These are phyloP conservation scores for Slavum lentiscoides DNA, from an alignment of 2,888 invertebrate genomes.

Conservation along the genomic window DNA sequence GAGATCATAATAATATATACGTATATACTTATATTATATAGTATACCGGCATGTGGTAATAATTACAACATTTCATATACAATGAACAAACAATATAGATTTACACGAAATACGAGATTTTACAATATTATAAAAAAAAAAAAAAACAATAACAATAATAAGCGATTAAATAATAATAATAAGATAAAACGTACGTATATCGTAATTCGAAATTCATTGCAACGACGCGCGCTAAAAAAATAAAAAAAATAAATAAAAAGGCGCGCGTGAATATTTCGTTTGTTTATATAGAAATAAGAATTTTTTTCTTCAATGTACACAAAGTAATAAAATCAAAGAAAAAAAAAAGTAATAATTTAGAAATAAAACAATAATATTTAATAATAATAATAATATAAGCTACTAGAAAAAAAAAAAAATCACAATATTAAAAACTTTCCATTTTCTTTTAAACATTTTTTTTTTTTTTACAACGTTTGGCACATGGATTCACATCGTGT, in stretches of 20 bases:
- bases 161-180: constrained; percentile 8
- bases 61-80: neutral
- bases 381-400: constrained; percentile 2
- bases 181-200: neutral
- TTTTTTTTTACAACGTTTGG: constrained; percentile 32
- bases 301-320: neutral
- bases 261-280: neutral
- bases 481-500: constrained; percentile 45
- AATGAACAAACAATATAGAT: constrained; percentile 7
- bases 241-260: neutral
- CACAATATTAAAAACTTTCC: constrained; percentile 1
- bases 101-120: constrained; percentile 23
- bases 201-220: constrained; percentile 10
- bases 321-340: constrained; percentile 7
- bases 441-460: neutral
- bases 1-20: constrained; percentile 39
- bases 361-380: neutral
- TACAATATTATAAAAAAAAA: constrained; percentile 53
- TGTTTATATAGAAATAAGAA: neutral
- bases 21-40: neutral
- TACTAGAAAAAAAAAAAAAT: neutral
- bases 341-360: neutral
- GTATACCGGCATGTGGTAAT: neutral
- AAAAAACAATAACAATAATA: constrained; percentile 47
- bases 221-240: neutral